These are phyloP conservation scores for Numenius arquata DNA, from an alignment of 2,113 vertebrate genomes.

Conservation along the genomic window DNA sequence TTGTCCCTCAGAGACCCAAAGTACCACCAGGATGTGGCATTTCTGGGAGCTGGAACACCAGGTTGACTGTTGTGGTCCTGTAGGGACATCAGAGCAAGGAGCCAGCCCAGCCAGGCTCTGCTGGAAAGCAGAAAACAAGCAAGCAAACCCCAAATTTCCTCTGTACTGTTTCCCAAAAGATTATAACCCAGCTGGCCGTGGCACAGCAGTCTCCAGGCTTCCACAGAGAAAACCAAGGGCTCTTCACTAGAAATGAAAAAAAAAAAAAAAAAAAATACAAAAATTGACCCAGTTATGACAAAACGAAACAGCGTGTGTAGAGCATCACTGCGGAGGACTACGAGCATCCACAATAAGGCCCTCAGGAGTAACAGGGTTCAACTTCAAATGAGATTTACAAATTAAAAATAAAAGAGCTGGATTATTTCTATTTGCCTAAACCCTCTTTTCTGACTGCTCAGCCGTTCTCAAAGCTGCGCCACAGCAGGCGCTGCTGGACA, in stretches of 20 bases:
- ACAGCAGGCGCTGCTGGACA: neutral
- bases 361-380: neutral
- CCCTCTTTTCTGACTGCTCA: neutral
- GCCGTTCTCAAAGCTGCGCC: neutral
- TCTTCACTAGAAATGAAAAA: neutral
- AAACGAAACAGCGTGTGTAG: neutral
- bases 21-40: rapidly evolving
- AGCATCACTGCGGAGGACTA: neutral
- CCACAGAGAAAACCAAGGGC: conserved; percentile 17
- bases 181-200: neutral
- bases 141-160: neutral
- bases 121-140: neutral
- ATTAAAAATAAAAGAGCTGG: neutral
- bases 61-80: neutral
- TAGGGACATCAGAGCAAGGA: rapidly evolving
- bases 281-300: conserved; percentile 52
- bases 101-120: neutral
- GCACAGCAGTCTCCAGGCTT: conserved; percentile 3
- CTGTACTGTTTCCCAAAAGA: neutral
- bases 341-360: neutral
- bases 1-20: neutral
- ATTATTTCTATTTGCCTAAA: neutral
- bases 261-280: neutral
- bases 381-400: conserved; percentile 28
- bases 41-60: neutral